Base-by-base conservation (phyloP, 2,113 vertebrate genomes). In the Herpailurus yagouaroundi region DNA sequence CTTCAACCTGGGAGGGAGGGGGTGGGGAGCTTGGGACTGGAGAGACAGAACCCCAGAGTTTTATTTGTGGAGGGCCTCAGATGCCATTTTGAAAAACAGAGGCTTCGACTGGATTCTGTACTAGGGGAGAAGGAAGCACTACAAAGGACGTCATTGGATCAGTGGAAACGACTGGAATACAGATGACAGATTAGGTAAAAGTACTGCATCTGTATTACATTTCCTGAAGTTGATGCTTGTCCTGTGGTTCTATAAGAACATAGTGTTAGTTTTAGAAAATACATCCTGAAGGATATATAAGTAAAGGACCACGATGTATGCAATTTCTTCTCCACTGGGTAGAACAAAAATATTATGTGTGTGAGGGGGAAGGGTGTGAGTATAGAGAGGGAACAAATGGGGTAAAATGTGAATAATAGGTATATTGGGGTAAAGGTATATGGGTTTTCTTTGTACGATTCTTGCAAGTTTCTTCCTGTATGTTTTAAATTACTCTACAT, bases 401-500 rank as follows among this genome's bases (percentile, higher is more conserved):
- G 36, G 6, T 21, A 83, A 87, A 74, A 73, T 29, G 64, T 74
- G 89, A 86, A 89, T 7, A 89, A 55, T 0, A 68, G 31, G 31
- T 57, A 66, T 50, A 68, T 50, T 5, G 92, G 27, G 52, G 15
- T 57, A 73, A 92, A 74, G 13, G 41, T 38, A 29, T 16, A 25
- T 36, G 48, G 60, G n/a, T 77, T 52, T 71, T 94, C 64, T 93
- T 77, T 25, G 55, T 33, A 64, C 12, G 60, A 52, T 38, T 81
- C 63, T 69, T 68, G 5, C 18, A 94, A 91, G 31, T 79, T 55
- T 73, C 27, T 38, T 73, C 27, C 36, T 64, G 4, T 12, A 92
- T 89, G 69, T 85, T 38, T 95, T 6, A 79, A 84, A 89, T 85
- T 76, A 85, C 68, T 93, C 27, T n/a, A 96, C 27, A 68, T 85